Percentiles rank a stretch among this genome's conserved stretches.
Evolutionary conservation across 2,113 vertebrate species (phyloP).

Genomic region (Camelus bactrianus): DNA sequence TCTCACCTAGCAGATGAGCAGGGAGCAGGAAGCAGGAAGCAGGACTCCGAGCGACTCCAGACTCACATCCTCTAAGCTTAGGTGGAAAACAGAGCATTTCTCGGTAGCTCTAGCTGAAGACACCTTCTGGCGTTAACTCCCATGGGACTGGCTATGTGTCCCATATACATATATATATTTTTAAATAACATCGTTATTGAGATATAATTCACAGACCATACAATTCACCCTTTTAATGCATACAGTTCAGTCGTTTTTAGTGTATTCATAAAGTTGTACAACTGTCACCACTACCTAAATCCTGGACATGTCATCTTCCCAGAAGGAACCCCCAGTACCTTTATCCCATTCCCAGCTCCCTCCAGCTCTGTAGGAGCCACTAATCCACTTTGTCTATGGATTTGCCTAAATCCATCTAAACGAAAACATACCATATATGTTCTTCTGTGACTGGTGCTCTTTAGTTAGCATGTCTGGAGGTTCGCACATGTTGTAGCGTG

Average conservation of each 20-base stretch:
- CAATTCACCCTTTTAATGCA: not conserved
- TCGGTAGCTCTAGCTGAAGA: not conserved
- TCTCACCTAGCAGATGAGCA: no score
- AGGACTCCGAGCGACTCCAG: not conserved
- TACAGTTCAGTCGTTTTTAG: not conserved
- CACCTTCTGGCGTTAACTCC: not conserved
- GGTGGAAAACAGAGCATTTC: not conserved
- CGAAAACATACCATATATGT: no score
- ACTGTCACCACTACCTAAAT: not conserved
- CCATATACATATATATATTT: not conserved
- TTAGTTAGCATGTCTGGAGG: not conserved
- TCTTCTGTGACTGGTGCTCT: not conserved
- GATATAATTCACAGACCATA: not conserved
- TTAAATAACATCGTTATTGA: not conserved
- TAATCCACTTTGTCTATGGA: no score
- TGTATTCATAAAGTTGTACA: not conserved
- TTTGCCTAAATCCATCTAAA: no score
- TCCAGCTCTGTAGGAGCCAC: not conserved
- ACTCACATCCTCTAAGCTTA: not conserved
- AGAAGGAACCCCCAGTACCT: not conserved
- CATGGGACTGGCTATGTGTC: not conserved
- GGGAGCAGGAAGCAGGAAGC: not conserved
- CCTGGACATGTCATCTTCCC: not conserved
- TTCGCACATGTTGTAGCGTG: no score
- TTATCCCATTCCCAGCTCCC: rapidly evolving